Percentiles rank a stretch among this genome's conserved stretches.
Evolutionary conservation across 2,113 vertebrate genomes (phyloP).

Genomic region (Tupaia chinensis): DNA sequence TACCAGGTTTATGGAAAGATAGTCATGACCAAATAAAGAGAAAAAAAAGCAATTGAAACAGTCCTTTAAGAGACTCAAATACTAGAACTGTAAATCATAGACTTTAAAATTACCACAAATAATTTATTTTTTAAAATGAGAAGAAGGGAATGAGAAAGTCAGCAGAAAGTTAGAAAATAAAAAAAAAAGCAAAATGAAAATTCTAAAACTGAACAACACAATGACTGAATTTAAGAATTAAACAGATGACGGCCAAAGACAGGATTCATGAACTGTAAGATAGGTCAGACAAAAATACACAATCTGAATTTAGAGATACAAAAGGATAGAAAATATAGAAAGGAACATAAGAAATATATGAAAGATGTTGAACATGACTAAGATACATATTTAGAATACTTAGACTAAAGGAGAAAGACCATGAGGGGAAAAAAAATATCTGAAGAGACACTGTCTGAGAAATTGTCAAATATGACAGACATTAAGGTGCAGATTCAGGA

Average conservation of each 20-base stretch:
- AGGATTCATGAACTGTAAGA: slow-evolving; percentile 4
- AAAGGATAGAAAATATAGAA: slow-evolving; percentile 11
- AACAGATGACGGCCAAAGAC: not conserved
- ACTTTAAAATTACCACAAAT: slow-evolving; percentile 6
- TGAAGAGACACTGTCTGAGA: not conserved
- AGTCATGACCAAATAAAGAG: not conserved
- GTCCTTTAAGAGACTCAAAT: not conserved
- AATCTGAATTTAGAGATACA: slow-evolving; percentile 1
- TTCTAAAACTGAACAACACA: slow-evolving; percentile 17
- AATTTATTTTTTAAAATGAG: slow-evolving; percentile 13
- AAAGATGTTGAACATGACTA: not conserved
- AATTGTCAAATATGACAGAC: not conserved
- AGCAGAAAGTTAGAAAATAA: not conserved
- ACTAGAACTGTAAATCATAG: not conserved
- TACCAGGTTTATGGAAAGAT: not conserved
- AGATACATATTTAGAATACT: not conserved
- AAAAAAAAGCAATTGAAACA: not conserved
- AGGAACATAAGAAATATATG: not conserved
- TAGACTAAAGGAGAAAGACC: not conserved
- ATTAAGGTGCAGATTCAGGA: not conserved
- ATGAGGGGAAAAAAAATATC: not conserved
- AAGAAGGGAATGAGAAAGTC: not conserved
- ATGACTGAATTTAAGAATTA: slow-evolving; percentile 38
- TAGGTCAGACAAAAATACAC: not conserved
- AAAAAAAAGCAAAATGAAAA: slow-evolving; percentile 6